Percentiles rank a stretch among this genome's conserved stretches.
Evolutionary conservation across 2,888 invertebrate genomes (phyloP).

Genomic region (Zaprionus lineosus): DNA sequence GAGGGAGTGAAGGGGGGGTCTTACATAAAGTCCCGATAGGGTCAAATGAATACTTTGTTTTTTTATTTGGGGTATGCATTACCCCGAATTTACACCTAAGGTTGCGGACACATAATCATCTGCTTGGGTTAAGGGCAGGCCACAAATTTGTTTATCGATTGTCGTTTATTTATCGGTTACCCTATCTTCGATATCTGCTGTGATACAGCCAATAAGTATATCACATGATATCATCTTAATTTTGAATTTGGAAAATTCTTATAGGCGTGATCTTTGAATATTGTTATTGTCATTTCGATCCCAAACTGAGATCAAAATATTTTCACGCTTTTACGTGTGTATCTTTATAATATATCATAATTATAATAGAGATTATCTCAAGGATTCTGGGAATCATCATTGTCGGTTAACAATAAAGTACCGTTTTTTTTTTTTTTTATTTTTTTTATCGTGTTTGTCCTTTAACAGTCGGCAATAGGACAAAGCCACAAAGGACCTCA

Average conservation of each 20-base stretch:
- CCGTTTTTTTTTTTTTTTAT: conserved; percentile 35
- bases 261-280: conserved; percentile 46
- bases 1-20: conserved; percentile 10
- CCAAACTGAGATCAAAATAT: conserved; percentile 63
- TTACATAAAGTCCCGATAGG: too few relatives aligned
- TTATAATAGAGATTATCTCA: conserved; percentile 29
- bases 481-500: conserved; percentile 62
- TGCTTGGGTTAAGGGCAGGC: too few relatives aligned
- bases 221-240: too few relatives aligned
- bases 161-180: too few relatives aligned
- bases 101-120: too few relatives aligned
- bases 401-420: conserved; percentile 59
- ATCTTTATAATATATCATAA: conserved; percentile 64
- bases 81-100: too few relatives aligned
- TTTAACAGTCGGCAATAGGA: conserved; percentile 44
- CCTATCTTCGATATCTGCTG: too few relatives aligned
- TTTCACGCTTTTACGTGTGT: conserved; percentile 44
- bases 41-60: too few relatives aligned
- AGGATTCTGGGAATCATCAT: conserved; percentile 49
- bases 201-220: too few relatives aligned
- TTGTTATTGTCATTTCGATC: neutral
- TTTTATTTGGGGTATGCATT: too few relatives aligned
- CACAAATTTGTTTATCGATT: too few relatives aligned
- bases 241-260: too few relatives aligned
- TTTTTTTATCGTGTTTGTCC: neutral